A percentile compares a stretch with the other conserved stretches of the same genome.
Conservation (phyloP, 2,113 vertebrate genomes). For the Platysternon megacephalum region DNA sequence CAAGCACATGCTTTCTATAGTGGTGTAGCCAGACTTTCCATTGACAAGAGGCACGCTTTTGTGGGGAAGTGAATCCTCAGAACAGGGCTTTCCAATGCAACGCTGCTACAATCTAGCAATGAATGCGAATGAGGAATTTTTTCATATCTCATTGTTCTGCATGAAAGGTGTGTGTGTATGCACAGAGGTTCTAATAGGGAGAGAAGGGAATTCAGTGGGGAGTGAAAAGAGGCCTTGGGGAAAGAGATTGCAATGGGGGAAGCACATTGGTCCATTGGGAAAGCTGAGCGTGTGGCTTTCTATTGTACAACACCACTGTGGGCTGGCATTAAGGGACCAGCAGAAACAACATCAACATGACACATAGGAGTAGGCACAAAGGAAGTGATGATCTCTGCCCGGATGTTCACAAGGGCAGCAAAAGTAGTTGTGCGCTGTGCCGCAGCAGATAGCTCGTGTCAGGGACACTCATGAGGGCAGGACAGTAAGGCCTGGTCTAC, state of each 20-base stretch:
- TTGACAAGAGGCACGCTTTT: background rate
- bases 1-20: background rate
- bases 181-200: background rate
- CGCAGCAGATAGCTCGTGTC: background rate
- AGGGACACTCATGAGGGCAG: background rate
- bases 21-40: background rate
- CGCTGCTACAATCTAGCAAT: background rate
- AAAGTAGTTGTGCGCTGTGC: background rate
- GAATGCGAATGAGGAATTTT: background rate
- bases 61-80: background rate
- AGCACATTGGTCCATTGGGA: background rate
- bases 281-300: background rate
- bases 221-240: background rate
- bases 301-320: background rate
- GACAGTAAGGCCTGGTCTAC: no score
- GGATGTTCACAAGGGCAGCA: background rate
- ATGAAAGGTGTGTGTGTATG: background rate
- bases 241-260: background rate
- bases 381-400: background rate
- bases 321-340: background rate
- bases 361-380: background rate
- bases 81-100: no score
- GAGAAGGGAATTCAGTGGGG: background rate
- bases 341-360: background rate
- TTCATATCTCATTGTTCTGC: fast-evolving